Base-by-base conservation (phyloP, 1,140 invertebrate genomes). In the Agrilus planipennis region DNA sequence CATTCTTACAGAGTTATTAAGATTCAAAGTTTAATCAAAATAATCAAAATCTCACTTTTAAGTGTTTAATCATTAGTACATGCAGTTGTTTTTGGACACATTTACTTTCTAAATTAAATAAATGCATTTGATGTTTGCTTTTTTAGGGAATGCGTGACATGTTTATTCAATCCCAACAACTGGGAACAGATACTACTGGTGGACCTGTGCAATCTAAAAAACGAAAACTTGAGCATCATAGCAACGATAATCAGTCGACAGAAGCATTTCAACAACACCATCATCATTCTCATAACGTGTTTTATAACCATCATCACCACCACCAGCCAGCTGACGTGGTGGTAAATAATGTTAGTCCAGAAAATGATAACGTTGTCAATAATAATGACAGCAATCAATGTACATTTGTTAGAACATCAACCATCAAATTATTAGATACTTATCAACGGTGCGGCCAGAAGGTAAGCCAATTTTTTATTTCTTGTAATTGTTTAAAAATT, bases 351-450 rank as follows among this genome's bases (percentile, higher is more conserved):
- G 53, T 57, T 63, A 70, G 64, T 62, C 65, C 68, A 41, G 67
- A 65, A n/a, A n/a, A n/a, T n/a, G n/a, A n/a, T n/a, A n/a, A n/a
- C n/a, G n/a, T n/a, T n/a, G n/a, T n/a, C n/a, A n/a, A n/a, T n/a
- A n/a, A n/a, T n/a, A n/a, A n/a, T n/a, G n/a, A n/a, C n/a, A n/a
- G n/a, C 51, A 67, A 59, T 55, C 66, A 70, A 55, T 74, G 77
- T 55, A 75, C 72, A 54, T 71, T 75, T 60, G 73, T 80, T 51
- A 70, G 76, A 52, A 73, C 77, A 49, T 79, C 76, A 41, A 77
- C 77, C 47, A 79, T 80, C 58, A 81, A 81, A 66, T 66, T 80
- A 49, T 61, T 81, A 70, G 79, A 81, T 56, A 73, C 73, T 45
- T 78, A 79, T 58, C 75, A 79, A 51, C 73, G 76, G 57, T 76